Percentiles rank a stretch among this genome's conserved stretches.
These are phyloP conservation scores for Orthosia incerta DNA, from an alignment of 2,888 invertebrate species.

Conservation along the genomic window DNA sequence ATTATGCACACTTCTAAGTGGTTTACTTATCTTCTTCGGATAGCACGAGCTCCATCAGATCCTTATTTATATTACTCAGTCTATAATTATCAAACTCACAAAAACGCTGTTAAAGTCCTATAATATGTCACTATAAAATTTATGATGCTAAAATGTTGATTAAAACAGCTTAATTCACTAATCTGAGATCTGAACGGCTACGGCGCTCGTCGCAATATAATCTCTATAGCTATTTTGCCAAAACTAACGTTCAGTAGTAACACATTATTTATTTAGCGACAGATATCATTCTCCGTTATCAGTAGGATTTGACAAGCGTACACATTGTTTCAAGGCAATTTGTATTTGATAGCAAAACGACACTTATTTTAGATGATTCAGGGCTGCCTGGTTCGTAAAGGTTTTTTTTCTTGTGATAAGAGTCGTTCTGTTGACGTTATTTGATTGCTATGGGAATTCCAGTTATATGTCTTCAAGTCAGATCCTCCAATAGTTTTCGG, in stretches of 20 bases:
- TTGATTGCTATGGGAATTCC: conserved; percentile 5
- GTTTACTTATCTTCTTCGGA: background rate
- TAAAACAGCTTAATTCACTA: background rate
- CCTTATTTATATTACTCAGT: background rate
- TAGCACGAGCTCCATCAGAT: background rate
- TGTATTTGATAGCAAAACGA: conserved; percentile 47
- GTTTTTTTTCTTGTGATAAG: conserved; percentile 7
- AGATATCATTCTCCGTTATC: conserved; percentile 49
- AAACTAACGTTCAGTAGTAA: conserved; percentile 43
- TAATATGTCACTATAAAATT: background rate
- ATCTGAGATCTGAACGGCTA: background rate
- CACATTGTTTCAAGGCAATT: conserved; percentile 52
- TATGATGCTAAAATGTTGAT: background rate
- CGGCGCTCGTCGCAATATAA: too few relatives aligned
- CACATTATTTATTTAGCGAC: conserved; percentile 42
- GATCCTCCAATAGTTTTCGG: too few relatives aligned
- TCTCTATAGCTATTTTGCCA: background rate
- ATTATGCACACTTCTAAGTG: background rate
- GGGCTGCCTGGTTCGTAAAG: conserved; percentile 22
- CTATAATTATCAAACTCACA: background rate
- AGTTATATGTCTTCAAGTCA: background rate
- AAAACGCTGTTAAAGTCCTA: background rate
- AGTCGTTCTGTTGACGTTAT: background rate
- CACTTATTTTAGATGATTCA: conserved; percentile 36
- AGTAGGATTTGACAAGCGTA: conserved; percentile 47